Percentiles rank a stretch among this genome's conserved stretches.
Conservation (phyloP, 2,888 invertebrate genomes). For the Nemotelus nigrinus region DNA sequence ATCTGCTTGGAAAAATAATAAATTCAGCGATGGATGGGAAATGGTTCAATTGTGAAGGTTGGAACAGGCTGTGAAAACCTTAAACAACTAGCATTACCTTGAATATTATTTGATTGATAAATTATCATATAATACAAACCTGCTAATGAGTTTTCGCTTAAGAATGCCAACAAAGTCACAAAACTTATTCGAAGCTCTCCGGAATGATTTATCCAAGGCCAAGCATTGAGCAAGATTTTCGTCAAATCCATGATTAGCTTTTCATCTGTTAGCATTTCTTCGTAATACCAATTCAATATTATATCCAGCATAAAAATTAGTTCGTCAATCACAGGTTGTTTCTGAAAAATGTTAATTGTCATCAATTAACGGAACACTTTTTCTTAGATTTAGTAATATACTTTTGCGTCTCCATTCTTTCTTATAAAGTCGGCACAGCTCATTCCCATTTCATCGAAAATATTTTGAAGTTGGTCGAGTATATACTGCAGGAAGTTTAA, state of each 20-base stretch:
- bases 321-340: constrained; percentile 57
- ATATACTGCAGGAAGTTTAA: constrained; percentile 56
- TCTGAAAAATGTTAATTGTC: constrained; percentile 47
- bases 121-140: constrained; percentile 34
- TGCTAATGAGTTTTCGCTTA: constrained; percentile 60
- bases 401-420: constrained; percentile 59
- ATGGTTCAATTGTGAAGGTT: too few species aligned
- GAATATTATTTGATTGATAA: too few species aligned
- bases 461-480: constrained; percentile 55
- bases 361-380: neutral
- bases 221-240: constrained; percentile 56
- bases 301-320: constrained; percentile 57
- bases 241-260: constrained; percentile 53
- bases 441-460: constrained; percentile 56
- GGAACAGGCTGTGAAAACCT: too few species aligned
- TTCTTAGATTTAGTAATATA: constrained; percentile 13
- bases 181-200: constrained; percentile 55
- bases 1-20: too few species aligned
- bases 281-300: constrained; percentile 59
- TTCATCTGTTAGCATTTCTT: constrained; percentile 56
- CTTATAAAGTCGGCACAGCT: constrained; percentile 58
- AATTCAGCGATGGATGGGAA: too few species aligned
- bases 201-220: constrained; percentile 63
- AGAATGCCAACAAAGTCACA: constrained; percentile 56
- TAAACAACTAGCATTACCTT: too few species aligned